Evolutionary conservation across 2,888 invertebrate species (phyloP).

Genomic region (Eudemis profundana): DNA sequence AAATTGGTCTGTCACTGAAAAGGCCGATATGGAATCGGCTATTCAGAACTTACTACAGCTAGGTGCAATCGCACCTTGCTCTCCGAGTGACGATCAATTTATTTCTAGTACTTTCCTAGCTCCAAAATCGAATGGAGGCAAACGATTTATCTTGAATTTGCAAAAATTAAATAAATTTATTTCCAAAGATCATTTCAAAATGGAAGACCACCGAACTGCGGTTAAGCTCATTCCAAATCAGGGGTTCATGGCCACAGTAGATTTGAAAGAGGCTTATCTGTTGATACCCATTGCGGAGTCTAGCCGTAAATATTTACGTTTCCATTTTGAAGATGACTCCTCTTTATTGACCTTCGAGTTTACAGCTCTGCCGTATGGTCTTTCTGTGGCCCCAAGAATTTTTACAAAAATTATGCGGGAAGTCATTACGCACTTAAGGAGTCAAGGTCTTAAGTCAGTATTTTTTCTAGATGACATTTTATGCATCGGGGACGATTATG

Average conservation of each 20-base stretch:
- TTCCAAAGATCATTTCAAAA: conserved; percentile 47
- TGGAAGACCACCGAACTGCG: conserved; percentile 50
- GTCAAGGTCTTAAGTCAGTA: conserved; percentile 26
- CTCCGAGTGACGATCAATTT: conserved; percentile 40
- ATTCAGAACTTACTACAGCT: conserved; percentile 42
- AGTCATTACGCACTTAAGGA: conserved; percentile 21
- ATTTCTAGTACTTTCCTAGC: conserved; percentile 47
- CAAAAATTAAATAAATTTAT: conserved; percentile 49
- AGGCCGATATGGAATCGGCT: neutral
- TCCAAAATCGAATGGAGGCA: conserved; percentile 41
- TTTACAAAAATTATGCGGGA: conserved; percentile 41
- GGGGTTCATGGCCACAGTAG: conserved; percentile 47
- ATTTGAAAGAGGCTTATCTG: conserved; percentile 49
- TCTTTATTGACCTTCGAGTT: conserved; percentile 27
- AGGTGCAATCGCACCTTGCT: conserved; percentile 46
- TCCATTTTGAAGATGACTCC: conserved; percentile 44
- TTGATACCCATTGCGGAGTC: conserved; percentile 42
- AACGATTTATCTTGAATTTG: conserved; percentile 44
- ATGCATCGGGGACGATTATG: conserved; percentile 31
- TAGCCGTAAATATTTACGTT: conserved; percentile 47
- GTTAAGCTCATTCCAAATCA: conserved; percentile 38
- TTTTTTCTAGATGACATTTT: conserved; percentile 44
- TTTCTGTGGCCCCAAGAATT: conserved; percentile 20
- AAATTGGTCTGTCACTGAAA: too few species aligned
- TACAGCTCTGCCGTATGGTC: conserved; percentile 25